phyloP scores from a whole-genome alignment of 2,888 invertebrate species.

The Cheilosia scutellata region DNA sequence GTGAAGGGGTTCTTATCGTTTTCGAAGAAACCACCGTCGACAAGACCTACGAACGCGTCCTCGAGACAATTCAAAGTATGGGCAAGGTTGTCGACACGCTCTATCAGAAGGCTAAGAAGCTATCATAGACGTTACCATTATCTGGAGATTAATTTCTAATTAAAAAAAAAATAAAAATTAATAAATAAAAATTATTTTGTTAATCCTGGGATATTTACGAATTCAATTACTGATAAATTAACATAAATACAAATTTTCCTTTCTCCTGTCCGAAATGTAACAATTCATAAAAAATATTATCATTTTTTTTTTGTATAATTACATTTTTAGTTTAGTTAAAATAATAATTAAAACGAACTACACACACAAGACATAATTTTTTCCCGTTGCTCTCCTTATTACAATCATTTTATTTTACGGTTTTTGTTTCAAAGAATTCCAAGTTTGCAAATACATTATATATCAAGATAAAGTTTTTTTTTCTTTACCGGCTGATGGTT shows the following conservation, averaged over 20 bases:
- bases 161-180: slow-evolving; percentile 40
- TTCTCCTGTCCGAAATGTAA: slow-evolving; percentile 47
- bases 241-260: slow-evolving; percentile 28
- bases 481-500: slow-evolving; percentile 42
- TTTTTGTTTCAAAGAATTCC: slow-evolving; percentile 18
- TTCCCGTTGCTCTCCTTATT: slow-evolving; percentile 8
- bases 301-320: slow-evolving; percentile 29
- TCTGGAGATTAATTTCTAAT: slow-evolving; percentile 60
- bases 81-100: slow-evolving; percentile 99
- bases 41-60: slow-evolving; percentile 98
- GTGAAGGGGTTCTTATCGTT: slow-evolving; percentile 98
- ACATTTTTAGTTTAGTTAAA: slow-evolving; percentile 34
- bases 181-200: slow-evolving; percentile 46
- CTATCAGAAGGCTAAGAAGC: slow-evolving; percentile 99
- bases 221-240: slow-evolving; percentile 51
- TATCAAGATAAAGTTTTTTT: not conserved
- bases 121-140: slow-evolving; percentile 88
- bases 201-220: slow-evolving; percentile 64
- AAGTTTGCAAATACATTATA: not conserved
- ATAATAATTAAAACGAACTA: slow-evolving; percentile 12
- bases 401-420: not conserved
- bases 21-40: slow-evolving; percentile 98
- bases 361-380: not conserved
- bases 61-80: slow-evolving; percentile 99
- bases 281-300: slow-evolving; percentile 31